These are phyloP conservation scores for Momotus momota DNA, from an alignment of 2,797 vertebrate genomes.

Conservation along the genomic window DNA sequence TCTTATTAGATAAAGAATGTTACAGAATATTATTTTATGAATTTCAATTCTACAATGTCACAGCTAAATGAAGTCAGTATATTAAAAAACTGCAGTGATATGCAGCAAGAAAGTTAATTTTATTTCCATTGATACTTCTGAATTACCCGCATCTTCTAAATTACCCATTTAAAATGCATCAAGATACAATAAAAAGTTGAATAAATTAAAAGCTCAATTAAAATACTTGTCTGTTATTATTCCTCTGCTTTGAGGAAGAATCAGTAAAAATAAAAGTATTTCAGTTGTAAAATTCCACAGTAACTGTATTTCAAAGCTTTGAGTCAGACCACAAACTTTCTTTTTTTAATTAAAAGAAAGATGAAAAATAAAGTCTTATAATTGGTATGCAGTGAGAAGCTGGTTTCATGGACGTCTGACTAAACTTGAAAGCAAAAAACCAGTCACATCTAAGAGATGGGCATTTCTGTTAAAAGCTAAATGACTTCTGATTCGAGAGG, in stretches of 20 bases:
- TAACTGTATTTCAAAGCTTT: not conserved
- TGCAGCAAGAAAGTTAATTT: not conserved
- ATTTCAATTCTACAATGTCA: not conserved
- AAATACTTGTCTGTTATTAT: not conserved
- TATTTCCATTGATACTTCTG: not conserved
- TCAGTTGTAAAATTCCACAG: not conserved
- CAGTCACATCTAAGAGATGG: not conserved
- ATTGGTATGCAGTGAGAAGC: not conserved
- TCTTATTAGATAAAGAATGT: not conserved
- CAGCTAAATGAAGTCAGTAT: not conserved
- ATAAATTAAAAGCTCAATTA: not conserved
- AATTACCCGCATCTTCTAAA: not conserved
- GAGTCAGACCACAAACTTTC: not conserved
- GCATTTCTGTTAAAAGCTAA: not conserved
- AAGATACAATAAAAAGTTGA: not conserved
- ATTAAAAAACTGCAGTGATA: not conserved
- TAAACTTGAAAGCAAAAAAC: not conserved
- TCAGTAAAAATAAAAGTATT: not conserved
- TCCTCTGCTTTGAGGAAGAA: not conserved
- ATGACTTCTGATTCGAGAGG: not conserved
- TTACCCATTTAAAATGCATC: not conserved
- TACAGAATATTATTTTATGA: not conserved
- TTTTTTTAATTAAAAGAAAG: not conserved
- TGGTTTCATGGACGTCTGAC: not conserved
- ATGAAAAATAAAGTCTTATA: not conserved